Base-by-base conservation (phyloP, 2,888 invertebrate species). In the Cryptus armator region DNA sequence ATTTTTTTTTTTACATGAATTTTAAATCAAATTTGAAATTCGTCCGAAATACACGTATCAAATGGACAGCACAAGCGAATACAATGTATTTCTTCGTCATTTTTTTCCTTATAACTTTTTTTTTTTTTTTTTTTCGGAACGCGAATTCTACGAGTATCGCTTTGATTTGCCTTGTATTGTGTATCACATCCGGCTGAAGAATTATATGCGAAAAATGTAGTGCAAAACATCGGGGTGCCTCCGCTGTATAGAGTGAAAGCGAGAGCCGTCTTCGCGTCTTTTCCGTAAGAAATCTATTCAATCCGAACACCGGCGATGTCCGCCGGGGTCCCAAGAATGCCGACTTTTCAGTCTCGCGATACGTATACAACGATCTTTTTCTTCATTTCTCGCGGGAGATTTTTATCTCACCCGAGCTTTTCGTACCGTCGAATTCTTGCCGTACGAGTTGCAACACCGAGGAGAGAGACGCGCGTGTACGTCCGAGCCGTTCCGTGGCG, bases 401-500 rank as follows among this genome's bases (percentile, higher is more conserved):
- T 56, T 19, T 56, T 56, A 56, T 56, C 56, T 10, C 56, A 10
- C 56, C 10, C 7, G 56, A 24, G 10, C 56, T 24, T 24, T 56
- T 56, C 24, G 19, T 19, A 10, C 19, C 10, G 24, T 19, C 56
- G 24, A 56, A 56, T 19, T 56, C 19, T 56, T 56, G 56, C 56
- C 24, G 56, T 19, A 19, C 24, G 56, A 56, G 24, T 56, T 56
- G 56, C 53, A 37, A 37, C 37, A 37, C 37, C 37, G 37, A 37
- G 1, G 37, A 6, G 37, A 37, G 6, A 68, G 16, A 6, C 53
- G 16, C 77, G 16, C 12, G 59, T 9, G 68, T 46, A 43, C 46
- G 16, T 71, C 32, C 19, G 77, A n/a, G n/a, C 53, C 37, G 29
- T 37, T 70, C 44, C 56, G 56, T 62, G 48, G 29, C 80, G 80